Percentiles rank a stretch among this genome's conserved stretches.
These are phyloP conservation scores for Epizoanthus rinbou DNA, from an alignment of 92 coral and sea anemone genomes.

Conservation along the genomic window DNA sequence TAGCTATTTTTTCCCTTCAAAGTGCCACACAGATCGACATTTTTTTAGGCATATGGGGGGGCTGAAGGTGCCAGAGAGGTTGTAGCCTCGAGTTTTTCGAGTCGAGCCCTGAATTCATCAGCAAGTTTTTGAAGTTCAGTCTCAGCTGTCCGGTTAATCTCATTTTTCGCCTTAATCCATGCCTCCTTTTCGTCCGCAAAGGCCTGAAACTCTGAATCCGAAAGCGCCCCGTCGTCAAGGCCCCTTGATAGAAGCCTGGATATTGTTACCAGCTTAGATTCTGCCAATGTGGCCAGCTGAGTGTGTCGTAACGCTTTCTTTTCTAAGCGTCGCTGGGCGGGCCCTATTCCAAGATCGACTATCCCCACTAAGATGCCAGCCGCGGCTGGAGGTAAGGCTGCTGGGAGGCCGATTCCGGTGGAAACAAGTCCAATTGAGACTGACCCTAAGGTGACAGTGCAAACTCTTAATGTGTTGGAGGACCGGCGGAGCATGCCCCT, in stretches of 20 bases:
- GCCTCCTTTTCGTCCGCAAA: constrained; percentile 8
- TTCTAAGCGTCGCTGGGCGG: not conserved
- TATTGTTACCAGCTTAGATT: not conserved
- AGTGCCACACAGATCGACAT: constrained; percentile 18
- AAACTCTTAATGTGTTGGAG: not conserved
- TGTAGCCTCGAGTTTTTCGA: constrained; percentile 20
- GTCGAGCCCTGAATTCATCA: constrained; percentile 18
- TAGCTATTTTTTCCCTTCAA: not conserved
- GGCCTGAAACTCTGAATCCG: not conserved
- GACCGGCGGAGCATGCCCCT: not conserved
- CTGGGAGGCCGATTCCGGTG: not conserved
- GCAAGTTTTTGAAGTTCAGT: constrained; percentile 17
- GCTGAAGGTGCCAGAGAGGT: constrained; percentile 21
- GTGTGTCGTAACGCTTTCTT: not conserved
- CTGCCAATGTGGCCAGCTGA: constrained; percentile 17
- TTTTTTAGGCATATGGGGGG: constrained; percentile 21
- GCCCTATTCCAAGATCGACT: not conserved
- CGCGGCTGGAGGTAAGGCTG: not conserved
- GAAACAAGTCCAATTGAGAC: too few relatives aligned
- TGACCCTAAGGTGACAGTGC: not conserved
- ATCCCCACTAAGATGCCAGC: not conserved
- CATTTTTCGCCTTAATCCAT: not conserved
- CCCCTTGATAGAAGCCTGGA: constrained; percentile 4
- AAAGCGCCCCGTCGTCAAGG: constrained; percentile 1
- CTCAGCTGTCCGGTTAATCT: constrained; percentile 2